Evolutionary conservation across 23 tunicate genomes (phyloP).

Genomic region (Oikopleura vanhoeffeni): DNA sequence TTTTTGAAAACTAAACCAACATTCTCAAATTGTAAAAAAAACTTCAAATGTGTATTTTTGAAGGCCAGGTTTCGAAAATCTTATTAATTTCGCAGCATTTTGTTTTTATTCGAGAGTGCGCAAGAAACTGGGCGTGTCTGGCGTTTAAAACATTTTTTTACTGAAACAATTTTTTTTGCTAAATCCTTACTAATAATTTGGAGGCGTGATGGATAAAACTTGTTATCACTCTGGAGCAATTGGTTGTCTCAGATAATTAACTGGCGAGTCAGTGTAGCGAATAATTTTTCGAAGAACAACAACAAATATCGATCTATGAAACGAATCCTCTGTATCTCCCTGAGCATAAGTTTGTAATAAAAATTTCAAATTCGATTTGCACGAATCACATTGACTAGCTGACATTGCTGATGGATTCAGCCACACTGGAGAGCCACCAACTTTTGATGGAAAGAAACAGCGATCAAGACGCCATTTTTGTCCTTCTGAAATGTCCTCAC

Average conservation of each 20-base stretch:
- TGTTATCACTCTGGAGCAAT: too few relatives aligned
- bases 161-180: too few relatives aligned
- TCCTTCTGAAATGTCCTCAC: not conserved
- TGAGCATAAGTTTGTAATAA: not conserved
- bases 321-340: not conserved
- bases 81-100: too few relatives aligned
- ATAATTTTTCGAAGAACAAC: not conserved
- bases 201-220: too few relatives aligned
- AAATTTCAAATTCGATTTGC: not conserved
- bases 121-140: not conserved
- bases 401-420: not conserved
- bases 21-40: too few relatives aligned
- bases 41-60: too few relatives aligned
- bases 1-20: too few relatives aligned
- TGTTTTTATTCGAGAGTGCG: too few relatives aligned
- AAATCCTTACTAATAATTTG: too few relatives aligned
- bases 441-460: conserved; percentile 6
- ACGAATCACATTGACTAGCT: not conserved
- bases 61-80: too few relatives aligned
- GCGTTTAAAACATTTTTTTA: not conserved
- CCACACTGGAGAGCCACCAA: conserved; percentile 2
- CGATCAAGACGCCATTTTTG: not conserved
- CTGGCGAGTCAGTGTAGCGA: not conserved
- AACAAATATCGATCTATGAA: not conserved
- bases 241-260: not conserved